These are phyloP conservation scores for Alligator sinensis DNA, from an alignment of 2,113 vertebrate species.

Conservation along the genomic window DNA sequence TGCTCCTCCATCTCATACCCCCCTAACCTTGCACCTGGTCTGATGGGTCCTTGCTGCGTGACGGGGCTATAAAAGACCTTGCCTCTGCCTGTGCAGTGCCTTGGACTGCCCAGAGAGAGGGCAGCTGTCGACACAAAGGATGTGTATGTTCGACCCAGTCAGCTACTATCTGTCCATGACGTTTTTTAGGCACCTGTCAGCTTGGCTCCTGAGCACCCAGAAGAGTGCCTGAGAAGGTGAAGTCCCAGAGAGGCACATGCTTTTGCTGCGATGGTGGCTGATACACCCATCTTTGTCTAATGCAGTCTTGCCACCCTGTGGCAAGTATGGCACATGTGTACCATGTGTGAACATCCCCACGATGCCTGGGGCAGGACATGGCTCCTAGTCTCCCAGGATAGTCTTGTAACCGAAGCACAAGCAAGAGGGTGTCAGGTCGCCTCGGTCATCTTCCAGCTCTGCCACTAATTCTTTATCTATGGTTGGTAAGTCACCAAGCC, in stretches of 20 bases:
- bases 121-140: background rate
- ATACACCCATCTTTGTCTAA: background rate
- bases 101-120: background rate
- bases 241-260: background rate
- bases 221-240: background rate
- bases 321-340: background rate
- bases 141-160: background rate
- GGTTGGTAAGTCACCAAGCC: background rate
- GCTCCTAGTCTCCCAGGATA: background rate
- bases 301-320: background rate
- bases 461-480: background rate
- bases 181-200: background rate
- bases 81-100: too few species aligned
- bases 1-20: background rate
- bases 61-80: too few species aligned
- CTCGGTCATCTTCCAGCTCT: background rate
- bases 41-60: too few species aligned
- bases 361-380: background rate
- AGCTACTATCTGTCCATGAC: background rate
- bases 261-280: background rate
- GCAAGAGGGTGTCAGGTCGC: background rate
- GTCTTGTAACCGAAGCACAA: background rate
- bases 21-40: background rate
- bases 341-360: background rate
- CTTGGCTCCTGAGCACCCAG: background rate